These are phyloP conservation scores for Drosophila anceps DNA, from an alignment of 2,888 invertebrate species.

Conservation along the genomic window DNA sequence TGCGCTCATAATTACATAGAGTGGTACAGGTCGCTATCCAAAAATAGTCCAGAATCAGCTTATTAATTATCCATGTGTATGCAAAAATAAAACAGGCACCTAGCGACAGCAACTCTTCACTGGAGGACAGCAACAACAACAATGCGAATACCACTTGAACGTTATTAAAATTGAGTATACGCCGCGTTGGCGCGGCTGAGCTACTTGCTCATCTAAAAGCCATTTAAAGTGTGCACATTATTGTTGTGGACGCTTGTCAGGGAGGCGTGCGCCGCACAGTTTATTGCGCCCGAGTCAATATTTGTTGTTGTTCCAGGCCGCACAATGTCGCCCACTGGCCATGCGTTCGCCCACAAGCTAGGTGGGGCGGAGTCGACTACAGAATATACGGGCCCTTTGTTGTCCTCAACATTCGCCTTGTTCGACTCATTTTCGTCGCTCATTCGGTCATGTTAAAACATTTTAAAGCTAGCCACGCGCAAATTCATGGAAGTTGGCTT, in stretches of 20 bases:
- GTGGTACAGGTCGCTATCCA: slow-evolving; percentile 25
- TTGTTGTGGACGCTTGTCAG: slow-evolving; percentile 39
- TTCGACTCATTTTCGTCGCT: slow-evolving; percentile 17
- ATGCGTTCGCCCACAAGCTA: slow-evolving; percentile 10
- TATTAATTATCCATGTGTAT: slow-evolving; percentile 64
- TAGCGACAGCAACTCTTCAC: slow-evolving; percentile 34
- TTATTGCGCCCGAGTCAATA: slow-evolving; percentile 75
- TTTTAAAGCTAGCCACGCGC: slow-evolving; percentile 67
- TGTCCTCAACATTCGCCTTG: slow-evolving; percentile 28
- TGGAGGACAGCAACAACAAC: slow-evolving; percentile 21
- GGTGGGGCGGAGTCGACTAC: slow-evolving; percentile 5
- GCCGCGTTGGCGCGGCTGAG: slow-evolving; percentile 46
- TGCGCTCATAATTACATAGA: slow-evolving; percentile 42
- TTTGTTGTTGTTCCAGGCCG: slow-evolving; percentile 57
- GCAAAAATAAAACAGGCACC: slow-evolving; percentile 15
- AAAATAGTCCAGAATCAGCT: slow-evolving; percentile 44
- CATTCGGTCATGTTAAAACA: slow-evolving; percentile 51
- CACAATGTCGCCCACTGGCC: slow-evolving; percentile 29
- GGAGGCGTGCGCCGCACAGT: slow-evolving; percentile 36
- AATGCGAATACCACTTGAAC: slow-evolving; percentile 60
- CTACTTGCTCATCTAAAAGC: slow-evolving; percentile 56
- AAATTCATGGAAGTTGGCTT: slow-evolving; percentile 53
- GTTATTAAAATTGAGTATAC: slow-evolving; percentile 73
- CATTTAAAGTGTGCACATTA: slow-evolving; percentile 67
- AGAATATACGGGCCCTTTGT: slow-evolving; percentile 35